These are phyloP conservation scores for Alosa sapidissima DNA, from an alignment of 2,797 vertebrate species.

Conservation along the genomic window DNA sequence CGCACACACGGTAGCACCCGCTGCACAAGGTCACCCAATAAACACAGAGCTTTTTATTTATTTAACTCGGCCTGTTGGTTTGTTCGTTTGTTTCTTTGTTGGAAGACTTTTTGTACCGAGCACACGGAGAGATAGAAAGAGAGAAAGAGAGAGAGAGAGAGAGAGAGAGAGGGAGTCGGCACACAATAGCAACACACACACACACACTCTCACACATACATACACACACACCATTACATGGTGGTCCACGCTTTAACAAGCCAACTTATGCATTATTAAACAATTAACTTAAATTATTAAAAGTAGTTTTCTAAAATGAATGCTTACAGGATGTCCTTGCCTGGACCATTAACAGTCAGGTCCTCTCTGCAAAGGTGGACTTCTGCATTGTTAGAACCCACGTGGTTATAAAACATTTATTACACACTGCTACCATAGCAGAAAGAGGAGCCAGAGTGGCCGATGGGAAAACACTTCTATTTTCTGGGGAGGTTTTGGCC, in stretches of 20 bases:
- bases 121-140: neutral
- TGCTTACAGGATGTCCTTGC: neutral
- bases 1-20: neutral
- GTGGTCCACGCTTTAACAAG: neutral
- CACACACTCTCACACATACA: neutral
- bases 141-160: neutral
- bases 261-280: neutral
- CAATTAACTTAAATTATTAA: neutral
- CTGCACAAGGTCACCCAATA: neutral
- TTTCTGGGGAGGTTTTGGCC: neutral
- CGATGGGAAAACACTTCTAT: neutral
- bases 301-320: neutral
- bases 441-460: no score
- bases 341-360: neutral
- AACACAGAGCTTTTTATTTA: constrained; percentile 1
- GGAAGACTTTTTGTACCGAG: neutral
- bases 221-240: neutral
- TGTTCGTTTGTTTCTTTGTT: neutral
- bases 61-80: neutral
- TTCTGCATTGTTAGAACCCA: neutral
- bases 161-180: neutral
- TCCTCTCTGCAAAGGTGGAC: neutral
- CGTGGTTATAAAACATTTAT: neutral
- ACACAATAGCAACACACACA: neutral
- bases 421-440: neutral